phyloP scores from a whole-genome alignment of 2,888 invertebrate genomes.

The Lycophotia porphyrea region DNA sequence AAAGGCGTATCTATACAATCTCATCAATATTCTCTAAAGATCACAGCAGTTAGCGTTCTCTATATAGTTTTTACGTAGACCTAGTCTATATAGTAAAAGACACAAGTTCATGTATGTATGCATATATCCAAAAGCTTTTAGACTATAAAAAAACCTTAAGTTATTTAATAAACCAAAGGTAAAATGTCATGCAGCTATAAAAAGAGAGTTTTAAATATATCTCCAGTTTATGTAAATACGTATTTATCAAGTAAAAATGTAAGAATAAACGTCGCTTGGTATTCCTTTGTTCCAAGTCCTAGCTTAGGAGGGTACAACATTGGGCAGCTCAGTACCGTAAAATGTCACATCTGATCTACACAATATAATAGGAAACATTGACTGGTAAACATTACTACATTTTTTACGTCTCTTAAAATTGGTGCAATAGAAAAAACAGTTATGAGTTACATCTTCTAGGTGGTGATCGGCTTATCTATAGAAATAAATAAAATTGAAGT shows the following conservation, averaged over 20 bases:
- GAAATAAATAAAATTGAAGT: too few species aligned
- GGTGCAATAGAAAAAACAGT: neutral
- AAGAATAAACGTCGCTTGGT: slow-evolving; percentile 10
- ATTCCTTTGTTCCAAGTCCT: slow-evolving; percentile 13
- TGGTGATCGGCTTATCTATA: too few species aligned
- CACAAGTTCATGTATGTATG: neutral
- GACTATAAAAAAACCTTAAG: neutral
- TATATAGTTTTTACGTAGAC: neutral
- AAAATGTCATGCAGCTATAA: slow-evolving; percentile 8
- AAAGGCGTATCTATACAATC: neutral
- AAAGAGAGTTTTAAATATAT: slow-evolving; percentile 23
- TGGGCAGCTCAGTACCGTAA: slow-evolving; percentile 20
- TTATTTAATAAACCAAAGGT: slow-evolving; percentile 13
- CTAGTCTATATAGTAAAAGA: neutral
- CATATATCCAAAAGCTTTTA: neutral
- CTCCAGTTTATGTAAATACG: slow-evolving; percentile 25
- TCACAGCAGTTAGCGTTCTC: neutral
- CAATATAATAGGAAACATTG: slow-evolving; percentile 1
- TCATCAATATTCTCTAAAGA: neutral
- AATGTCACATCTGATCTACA: slow-evolving; percentile 39
- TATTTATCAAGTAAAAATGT: slow-evolving; percentile 17
- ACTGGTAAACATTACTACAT: neutral
- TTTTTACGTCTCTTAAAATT: neutral
- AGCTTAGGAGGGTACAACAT: slow-evolving; percentile 30
- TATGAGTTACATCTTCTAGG: neutral